Percentiles rank a stretch among this genome's conserved stretches.
Evolutionary conservation across 2,888 invertebrate genomes (phyloP).

Genomic region (Eudemis profundana): DNA sequence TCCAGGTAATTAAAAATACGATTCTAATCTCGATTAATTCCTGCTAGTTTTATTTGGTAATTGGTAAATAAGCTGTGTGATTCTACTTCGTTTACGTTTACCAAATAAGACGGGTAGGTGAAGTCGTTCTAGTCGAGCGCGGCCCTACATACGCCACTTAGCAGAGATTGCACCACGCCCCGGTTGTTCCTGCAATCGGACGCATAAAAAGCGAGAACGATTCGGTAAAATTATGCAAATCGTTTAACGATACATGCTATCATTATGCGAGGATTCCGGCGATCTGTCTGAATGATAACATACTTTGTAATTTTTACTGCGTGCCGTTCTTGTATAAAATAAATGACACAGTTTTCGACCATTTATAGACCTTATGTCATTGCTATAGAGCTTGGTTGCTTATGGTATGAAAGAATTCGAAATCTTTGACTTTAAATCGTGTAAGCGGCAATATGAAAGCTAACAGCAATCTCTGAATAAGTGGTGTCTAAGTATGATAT

Average conservation of each 20-base stretch:
- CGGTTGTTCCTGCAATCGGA: constrained; percentile 15
- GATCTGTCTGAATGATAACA: background rate
- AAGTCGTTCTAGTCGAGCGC: background rate
- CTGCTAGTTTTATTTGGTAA: background rate
- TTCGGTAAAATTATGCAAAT: constrained; percentile 4
- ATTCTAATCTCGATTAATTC: too few relatives aligned
- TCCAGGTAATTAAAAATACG: too few relatives aligned
- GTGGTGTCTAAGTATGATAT: background rate
- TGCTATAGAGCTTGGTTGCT: too few relatives aligned
- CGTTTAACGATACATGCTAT: constrained; percentile 7
- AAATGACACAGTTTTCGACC: too few relatives aligned
- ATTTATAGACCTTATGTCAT: too few relatives aligned
- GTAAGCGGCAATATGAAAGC: too few relatives aligned
- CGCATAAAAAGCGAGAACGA: constrained; percentile 14
- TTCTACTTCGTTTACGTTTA: too few relatives aligned
- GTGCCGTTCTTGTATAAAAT: too few relatives aligned
- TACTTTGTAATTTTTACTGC: too few relatives aligned
- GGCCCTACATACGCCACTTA: constrained; percentile 4
- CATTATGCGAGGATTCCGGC: background rate
- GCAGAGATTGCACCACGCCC: constrained; percentile 28
- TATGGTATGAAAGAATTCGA: background rate
- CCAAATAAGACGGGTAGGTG: background rate
- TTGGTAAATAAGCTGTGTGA: too few relatives aligned
- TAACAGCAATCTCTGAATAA: background rate
- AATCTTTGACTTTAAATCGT: too few relatives aligned